Evolutionary conservation across 1,140 invertebrate species (phyloP).

Genomic region (Brachionus rubens): DNA sequence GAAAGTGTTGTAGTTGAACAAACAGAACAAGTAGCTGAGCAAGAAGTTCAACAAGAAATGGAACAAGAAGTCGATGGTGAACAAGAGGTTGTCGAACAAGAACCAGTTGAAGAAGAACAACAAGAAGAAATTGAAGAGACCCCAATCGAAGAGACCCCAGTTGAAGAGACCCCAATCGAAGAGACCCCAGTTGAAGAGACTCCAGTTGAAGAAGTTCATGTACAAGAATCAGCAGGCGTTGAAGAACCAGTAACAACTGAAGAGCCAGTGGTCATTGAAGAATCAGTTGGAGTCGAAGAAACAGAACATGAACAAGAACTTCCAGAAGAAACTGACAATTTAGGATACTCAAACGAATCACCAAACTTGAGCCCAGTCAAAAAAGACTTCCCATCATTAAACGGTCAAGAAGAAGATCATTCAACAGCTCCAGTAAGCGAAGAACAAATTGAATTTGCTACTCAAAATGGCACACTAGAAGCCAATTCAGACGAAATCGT

Average conservation of each 20-base stretch:
- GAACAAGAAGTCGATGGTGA: conserved; percentile 48
- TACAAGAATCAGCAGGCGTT: conserved; percentile 59
- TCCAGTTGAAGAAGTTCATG: not conserved
- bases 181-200: conserved; percentile 61
- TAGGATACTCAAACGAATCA: conserved; percentile 2
- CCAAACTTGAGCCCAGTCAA: conserved; percentile 29
- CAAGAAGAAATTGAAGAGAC: conserved; percentile 27
- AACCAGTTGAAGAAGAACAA: conserved; percentile 1
- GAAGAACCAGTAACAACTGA: conserved; percentile 64
- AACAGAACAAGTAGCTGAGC: conserved; percentile 24
- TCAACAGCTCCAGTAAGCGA: conserved; percentile 6
- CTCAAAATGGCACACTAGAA: not conserved
- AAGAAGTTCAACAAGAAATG: conserved; percentile 47
- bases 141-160: too few species aligned
- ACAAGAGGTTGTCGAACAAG: conserved; percentile 23
- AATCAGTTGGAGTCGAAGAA: not conserved
- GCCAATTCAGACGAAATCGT: conserved; percentile 21
- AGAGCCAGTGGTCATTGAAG: conserved; percentile 63
- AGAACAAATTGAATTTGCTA: conserved; percentile 8
- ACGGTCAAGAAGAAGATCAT: not conserved
- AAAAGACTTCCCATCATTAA: conserved; percentile 8
- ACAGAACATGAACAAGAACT: not conserved
- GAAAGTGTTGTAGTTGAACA: not conserved
- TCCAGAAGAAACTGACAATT: not conserved
- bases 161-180: too few species aligned